Conservation (phyloP, 2,113 vertebrate species). For the Sigmodon hispidus region DNA sequence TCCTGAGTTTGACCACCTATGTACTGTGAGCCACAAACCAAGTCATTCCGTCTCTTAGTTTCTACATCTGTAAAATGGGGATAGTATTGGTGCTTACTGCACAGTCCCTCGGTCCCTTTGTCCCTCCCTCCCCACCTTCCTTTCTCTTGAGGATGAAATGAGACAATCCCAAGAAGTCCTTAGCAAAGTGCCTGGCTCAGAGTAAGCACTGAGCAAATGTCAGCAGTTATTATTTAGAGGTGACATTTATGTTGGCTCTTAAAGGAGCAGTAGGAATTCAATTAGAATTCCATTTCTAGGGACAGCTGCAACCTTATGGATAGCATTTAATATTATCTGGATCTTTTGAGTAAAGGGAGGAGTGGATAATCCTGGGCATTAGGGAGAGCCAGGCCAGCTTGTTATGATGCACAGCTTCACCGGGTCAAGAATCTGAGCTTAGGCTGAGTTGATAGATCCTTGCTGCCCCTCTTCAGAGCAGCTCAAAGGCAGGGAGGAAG, state of each 20-base stretch:
- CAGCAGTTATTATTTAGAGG: slow-evolving; percentile 72
- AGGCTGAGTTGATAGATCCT: not conserved
- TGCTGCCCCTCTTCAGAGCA: not conserved
- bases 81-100: slow-evolving; percentile 16
- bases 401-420: not conserved
- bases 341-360: slow-evolving; percentile 50
- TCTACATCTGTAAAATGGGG: slow-evolving; percentile 72
- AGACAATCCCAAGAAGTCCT: slow-evolving; percentile 62
- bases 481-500: not conserved
- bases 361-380: slow-evolving; percentile 60
- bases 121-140: not conserved
- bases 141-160: slow-evolving; percentile 45
- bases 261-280: slow-evolving; percentile 73
- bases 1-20: not conserved
- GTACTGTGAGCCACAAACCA: not conserved
- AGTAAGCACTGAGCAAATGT: slow-evolving; percentile 74
- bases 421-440: not conserved
- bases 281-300: slow-evolving; percentile 66
- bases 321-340: slow-evolving; percentile 72
- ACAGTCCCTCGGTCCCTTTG: not conserved
- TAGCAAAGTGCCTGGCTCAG: slow-evolving; percentile 70
- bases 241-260: slow-evolving; percentile 79
- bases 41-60: slow-evolving; percentile 53
- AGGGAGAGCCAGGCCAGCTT: slow-evolving; percentile 20
- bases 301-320: slow-evolving; percentile 63